Base-by-base conservation (phyloP, 2,888 invertebrate species). In the Clostera curtula region DNA sequence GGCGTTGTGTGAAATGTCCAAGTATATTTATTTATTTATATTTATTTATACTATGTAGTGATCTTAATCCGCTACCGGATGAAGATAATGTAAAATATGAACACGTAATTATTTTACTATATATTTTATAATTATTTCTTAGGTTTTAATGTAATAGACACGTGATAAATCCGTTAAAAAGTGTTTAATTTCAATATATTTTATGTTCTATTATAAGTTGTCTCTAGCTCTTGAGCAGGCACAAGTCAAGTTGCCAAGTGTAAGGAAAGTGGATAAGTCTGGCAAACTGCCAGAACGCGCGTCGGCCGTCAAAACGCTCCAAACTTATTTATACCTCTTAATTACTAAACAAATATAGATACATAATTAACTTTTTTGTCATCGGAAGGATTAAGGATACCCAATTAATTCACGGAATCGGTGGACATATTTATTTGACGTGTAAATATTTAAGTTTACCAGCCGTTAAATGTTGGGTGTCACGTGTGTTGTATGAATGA, bases 281-380 rank as follows among this genome's bases (percentile, higher is more conserved):
- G 82, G 82, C 69, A 10, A 32, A n/a, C 7, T 8, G 77, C 82
- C 77, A 79, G 55, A 48, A 20, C 31, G 31, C 36, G 27, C 47
- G 42, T 46, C 40, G 51, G 56, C 55, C 58, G 62, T 73, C 69
- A 69, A 63, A 68, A 60, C 47, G 48, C 49, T 52, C 53, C 58
- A 54, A 68, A 77, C 71, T 68, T 74, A 75, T 77, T 68, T 68
- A 72, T 62, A 66, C 61, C 56, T 55, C 42, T 66, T 73, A 73
- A 74, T 73, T 71, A 66, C 63, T 65, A 62, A 68, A 57, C 66
- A 71, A 70, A 70, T 72, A 67, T 68, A 61, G 59, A 17, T 13
- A 29, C 59, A 65, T 68, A 72, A 79, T 76, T 70, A 72, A 70
- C 64, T 61, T 68, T 70, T 75, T 66, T 68, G 71, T 74, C 75